These are phyloP conservation scores for Diplogasteroides magnus DNA, from an alignment of 1,140 invertebrate species.

Conservation along the genomic window DNA sequence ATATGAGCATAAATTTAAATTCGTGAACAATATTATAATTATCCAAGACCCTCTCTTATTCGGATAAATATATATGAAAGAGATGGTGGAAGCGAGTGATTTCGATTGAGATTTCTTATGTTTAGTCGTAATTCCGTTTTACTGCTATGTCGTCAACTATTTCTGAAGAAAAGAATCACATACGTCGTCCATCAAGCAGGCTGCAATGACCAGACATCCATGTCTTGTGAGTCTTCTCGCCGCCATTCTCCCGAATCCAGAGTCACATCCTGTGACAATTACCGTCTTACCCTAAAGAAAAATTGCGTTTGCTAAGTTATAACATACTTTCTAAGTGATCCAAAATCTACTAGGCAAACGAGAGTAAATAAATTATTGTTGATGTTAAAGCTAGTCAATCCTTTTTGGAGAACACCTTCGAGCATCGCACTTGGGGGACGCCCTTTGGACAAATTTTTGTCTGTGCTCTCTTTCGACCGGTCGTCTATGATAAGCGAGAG, in stretches of 20 bases:
- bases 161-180: neutral
- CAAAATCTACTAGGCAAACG: neutral
- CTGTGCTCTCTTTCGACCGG: neutral
- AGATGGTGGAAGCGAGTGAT: too few species aligned
- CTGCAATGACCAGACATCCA: neutral
- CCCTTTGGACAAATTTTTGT: too few species aligned
- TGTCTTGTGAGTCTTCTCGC: neutral
- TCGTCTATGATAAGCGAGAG: too few species aligned
- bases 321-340: neutral
- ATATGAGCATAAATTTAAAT: too few species aligned
- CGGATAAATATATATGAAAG: neutral
- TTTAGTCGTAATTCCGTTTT: neutral
- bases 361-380: neutral
- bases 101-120: too few species aligned
- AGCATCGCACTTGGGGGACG: too few species aligned
- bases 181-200: neutral
- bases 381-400: neutral
- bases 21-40: neutral
- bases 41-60: neutral
- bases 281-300: neutral
- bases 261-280: neutral
- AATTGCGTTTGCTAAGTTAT: neutral
- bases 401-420: too few species aligned
- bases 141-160: neutral
- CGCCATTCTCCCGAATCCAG: neutral